Evolutionary conservation across 2,113 vertebrate species (phyloP).

Genomic region (Microcebus ravelobensis): DNA sequence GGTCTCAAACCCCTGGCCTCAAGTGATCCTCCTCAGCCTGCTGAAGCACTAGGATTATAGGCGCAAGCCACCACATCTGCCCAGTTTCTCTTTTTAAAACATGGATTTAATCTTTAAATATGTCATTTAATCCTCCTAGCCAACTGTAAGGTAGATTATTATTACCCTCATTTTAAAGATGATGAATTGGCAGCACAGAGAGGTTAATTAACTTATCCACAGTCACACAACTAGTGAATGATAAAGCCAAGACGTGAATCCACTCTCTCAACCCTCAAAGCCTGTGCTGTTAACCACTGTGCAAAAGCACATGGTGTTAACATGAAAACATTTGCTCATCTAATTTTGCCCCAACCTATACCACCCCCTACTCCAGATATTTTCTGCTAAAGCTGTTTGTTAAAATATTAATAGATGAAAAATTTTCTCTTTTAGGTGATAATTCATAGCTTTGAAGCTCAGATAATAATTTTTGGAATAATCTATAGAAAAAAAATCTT

Average conservation of each 20-base stretch:
- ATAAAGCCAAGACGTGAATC: not conserved
- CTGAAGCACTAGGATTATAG: too few relatives aligned
- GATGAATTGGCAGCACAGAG: not conserved
- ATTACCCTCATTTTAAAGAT: not conserved
- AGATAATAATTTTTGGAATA: not conserved
- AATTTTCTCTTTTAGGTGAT: constrained; percentile 6
- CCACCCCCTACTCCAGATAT: not conserved
- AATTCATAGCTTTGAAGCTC: not conserved
- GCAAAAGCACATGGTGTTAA: not conserved
- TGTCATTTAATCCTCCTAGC: not conserved
- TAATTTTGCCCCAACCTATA: not conserved
- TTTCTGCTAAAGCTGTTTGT: constrained; percentile 16
- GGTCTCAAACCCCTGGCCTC: too few relatives aligned
- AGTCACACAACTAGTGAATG: not conserved
- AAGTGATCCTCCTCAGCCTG: too few relatives aligned
- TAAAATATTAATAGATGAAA: not conserved
- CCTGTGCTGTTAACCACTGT: not conserved
- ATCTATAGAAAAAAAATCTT: constrained; percentile 5
- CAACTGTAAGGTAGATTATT: not conserved
- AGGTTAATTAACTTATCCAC: not conserved
- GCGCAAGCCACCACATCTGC: too few relatives aligned
- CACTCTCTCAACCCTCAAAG: not conserved
- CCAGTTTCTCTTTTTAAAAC: not conserved
- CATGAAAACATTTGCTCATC: not conserved
- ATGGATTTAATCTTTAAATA: not conserved